phyloP scores from a whole-genome alignment of 1,140 invertebrate genomes.

The Phenacoccus solenopsis region DNA sequence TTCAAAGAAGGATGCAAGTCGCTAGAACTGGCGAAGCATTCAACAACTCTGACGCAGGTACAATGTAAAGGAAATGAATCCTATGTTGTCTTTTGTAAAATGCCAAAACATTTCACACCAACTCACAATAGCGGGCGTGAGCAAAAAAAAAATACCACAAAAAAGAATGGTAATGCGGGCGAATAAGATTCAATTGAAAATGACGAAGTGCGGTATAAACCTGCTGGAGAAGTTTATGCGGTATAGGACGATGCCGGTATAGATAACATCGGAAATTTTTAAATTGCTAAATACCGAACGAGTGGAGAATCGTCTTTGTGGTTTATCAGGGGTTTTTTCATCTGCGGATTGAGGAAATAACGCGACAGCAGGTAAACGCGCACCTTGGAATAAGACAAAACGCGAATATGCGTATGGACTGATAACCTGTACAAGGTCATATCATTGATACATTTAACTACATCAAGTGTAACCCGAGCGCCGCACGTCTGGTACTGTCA shows the following conservation, averaged over 20 bases:
- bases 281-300: too few relatives aligned
- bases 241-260: too few relatives aligned
- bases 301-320: too few relatives aligned
- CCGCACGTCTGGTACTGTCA: neutral
- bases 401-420: neutral
- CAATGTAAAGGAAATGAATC: neutral
- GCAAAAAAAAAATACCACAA: too few relatives aligned
- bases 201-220: too few relatives aligned
- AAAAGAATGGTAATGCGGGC: too few relatives aligned
- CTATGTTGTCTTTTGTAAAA: neutral
- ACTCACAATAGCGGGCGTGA: neutral
- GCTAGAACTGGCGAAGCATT: neutral
- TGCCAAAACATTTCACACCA: constrained; percentile 1
- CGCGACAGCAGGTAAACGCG: neutral
- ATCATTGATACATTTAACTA: neutral
- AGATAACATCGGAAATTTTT: too few relatives aligned
- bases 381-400: too few relatives aligned
- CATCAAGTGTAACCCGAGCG: neutral
- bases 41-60: neutral
- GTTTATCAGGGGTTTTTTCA: too few relatives aligned
- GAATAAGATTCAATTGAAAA: too few relatives aligned
- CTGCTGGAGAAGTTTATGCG: too few relatives aligned
- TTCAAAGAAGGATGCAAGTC: neutral
- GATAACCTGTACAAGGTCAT: constrained; percentile 1
- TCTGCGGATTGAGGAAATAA: neutral